Base-by-base conservation (phyloP, 2,888 invertebrate species). In the Dusona sp. region DNA sequence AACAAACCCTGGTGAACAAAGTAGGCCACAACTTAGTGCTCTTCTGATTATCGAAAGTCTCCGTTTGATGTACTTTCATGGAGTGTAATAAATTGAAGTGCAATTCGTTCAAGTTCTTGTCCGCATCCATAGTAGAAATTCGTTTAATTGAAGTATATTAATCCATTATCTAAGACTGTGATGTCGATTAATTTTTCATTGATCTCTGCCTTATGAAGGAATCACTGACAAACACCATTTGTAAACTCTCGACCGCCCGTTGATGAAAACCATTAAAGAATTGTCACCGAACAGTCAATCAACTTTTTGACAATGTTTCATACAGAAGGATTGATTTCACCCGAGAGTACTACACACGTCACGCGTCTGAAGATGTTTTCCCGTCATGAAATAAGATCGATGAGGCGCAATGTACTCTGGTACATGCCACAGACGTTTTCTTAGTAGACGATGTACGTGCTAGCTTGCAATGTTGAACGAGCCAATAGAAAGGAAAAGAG, bases 381-480 rank as follows among this genome's bases (percentile, higher is more conserved):
- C 80, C 45, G 79, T 80, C 72, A 45, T 42, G 65, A 77, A 80
- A 57, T 80, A 83, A 86, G 83, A 86, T 86, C 86, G 86, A 86
- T 67, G 83, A 83, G 64, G 13, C 72, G 51, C 67, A 79, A 83
- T 75, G 64, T 74, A 25, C 64, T 74, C 45, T 13, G 61, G 51
- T 64, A 64, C 61, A 79, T 70, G 74, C 51, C 48, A 51, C 64
- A 77, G 72, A 61, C 25, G 77, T 73, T 22, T 77, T 48, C 51
- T 64, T 25, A 22, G 54, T 42, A 54, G 38, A 51, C 42, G 29
- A 29, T 16, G 25, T 78, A 84, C 77, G 29, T 78, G 72, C 42
- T 29, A 33, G 16, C 67, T 33, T 38, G 33, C 25, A 61, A 38
- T 70, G 64, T 25, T 61, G 79, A 54, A 29, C 65, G 29, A 54